These are phyloP conservation scores for Drosophila anomalata DNA, from an alignment of 2,888 invertebrate species.

Conservation along the genomic window DNA sequence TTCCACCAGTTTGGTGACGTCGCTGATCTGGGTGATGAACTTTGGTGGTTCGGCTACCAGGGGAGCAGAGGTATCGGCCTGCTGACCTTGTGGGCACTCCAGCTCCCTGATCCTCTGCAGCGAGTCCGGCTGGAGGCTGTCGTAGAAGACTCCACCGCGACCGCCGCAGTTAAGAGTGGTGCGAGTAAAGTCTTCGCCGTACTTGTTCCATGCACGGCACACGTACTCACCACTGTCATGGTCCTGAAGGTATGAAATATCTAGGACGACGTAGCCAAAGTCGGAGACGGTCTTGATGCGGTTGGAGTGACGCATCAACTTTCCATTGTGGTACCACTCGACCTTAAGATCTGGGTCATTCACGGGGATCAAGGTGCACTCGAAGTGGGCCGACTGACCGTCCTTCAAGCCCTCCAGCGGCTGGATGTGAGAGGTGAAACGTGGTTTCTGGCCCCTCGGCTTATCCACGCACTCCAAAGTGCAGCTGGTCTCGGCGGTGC, in stretches of 20 bases:
- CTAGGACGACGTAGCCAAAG: conserved; percentile 97
- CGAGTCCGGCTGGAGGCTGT: conserved; percentile 95
- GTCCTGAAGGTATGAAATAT: conserved; percentile 96
- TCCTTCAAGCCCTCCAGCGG: conserved; percentile 93
- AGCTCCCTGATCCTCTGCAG: conserved; percentile 94
- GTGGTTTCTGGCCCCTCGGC: conserved; percentile 93
- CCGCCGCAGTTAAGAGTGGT: conserved; percentile 94
- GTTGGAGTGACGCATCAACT: conserved; percentile 93
- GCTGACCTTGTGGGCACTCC: conserved; percentile 88
- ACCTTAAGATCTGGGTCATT: conserved; percentile 97
- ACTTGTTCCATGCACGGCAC: conserved; percentile 95
- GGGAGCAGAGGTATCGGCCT: conserved; percentile 86
- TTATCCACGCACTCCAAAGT: conserved; percentile 93
- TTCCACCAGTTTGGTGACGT: conserved; percentile 94
- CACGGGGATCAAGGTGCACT: conserved; percentile 96
- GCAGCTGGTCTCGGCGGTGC: conserved; percentile 93
- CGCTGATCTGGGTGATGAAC: conserved; percentile 94
- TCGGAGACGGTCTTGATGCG: conserved; percentile 97
- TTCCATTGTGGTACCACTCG: conserved; percentile 98
- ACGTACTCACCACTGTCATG: conserved; percentile 97
- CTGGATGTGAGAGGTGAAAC: conserved; percentile 94
- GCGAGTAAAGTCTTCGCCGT: conserved; percentile 94
- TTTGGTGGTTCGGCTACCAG: conserved; percentile 93
- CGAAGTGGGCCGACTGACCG: conserved; percentile 97
- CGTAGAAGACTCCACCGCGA: conserved; percentile 93